phyloP scores from a whole-genome alignment of 2,888 invertebrate genomes.

The Spatulosminthurus flaviceps region DNA sequence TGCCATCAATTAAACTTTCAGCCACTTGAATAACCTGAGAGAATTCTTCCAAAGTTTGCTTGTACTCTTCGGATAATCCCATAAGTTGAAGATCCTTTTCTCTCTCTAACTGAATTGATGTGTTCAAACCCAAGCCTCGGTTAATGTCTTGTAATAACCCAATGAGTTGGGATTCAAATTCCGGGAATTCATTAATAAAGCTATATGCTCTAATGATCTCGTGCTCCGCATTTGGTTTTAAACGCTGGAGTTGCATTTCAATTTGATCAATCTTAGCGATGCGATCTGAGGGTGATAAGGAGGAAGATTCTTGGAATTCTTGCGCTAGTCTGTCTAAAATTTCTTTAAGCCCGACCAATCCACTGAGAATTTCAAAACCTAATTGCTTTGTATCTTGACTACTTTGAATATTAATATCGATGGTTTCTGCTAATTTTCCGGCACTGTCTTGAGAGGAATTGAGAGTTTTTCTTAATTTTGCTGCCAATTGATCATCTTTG shows the following conservation, averaged over 20 bases:
- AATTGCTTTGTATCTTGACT: constrained; percentile 40
- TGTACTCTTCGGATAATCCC: constrained; percentile 84
- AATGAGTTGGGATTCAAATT: constrained; percentile 44
- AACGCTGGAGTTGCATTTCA: constrained; percentile 67
- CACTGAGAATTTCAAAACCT: not conserved
- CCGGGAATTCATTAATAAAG: constrained; percentile 56
- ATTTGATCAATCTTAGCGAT: constrained; percentile 76
- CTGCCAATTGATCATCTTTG: constrained; percentile 4
- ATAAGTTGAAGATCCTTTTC: constrained; percentile 80
- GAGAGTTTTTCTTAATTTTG: not conserved
- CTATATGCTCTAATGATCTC: constrained; percentile 55
- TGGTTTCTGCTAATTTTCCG: constrained; percentile 70
- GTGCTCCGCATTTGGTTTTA: constrained; percentile 56
- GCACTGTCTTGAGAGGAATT: not conserved
- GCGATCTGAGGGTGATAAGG: constrained; percentile 49
- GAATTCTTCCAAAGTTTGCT: constrained; percentile 86
- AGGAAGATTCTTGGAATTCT: not conserved
- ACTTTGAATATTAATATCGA: constrained; percentile 64
- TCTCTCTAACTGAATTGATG: constrained; percentile 76
- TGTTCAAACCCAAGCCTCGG: constrained; percentile 69
- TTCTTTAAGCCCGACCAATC: constrained; percentile 46
- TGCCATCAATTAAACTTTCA: constrained; percentile 80
- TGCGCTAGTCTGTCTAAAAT: constrained; percentile 47
- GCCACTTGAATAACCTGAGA: constrained; percentile 85
- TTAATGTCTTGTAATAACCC: constrained; percentile 71